phyloP scores from a whole-genome alignment of 2,797 vertebrate species.

The Sebastes taczanowskii region DNA sequence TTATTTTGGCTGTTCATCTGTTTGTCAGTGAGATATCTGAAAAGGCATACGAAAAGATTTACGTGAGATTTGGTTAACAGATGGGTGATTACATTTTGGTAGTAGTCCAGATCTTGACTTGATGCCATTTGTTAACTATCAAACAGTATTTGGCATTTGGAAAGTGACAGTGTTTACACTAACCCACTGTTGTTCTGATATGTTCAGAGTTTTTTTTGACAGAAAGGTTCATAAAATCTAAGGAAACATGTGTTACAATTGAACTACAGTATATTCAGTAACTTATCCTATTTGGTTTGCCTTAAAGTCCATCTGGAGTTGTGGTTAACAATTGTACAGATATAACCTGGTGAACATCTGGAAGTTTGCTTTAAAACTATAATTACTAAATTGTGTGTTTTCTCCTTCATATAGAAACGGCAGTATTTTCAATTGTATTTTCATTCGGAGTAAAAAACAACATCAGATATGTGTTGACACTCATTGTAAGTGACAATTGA shows the following conservation, averaged over 20 bases:
- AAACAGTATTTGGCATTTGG: background rate
- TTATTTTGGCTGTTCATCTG: background rate
- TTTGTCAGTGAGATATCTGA: background rate
- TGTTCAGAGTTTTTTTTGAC: background rate
- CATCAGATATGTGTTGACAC: conserved; percentile 18
- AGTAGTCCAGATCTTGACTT: background rate
- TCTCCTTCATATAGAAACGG: conserved; percentile 31
- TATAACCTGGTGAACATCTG: conserved; percentile 71
- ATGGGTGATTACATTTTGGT: background rate
- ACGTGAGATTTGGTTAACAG: background rate
- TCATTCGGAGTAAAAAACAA: conserved; percentile 7
- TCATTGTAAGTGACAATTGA: conserved; percentile 29
- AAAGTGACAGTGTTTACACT: background rate
- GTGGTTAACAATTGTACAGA: conserved; percentile 61
- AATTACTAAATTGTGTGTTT: conserved; percentile 58
- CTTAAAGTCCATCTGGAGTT: conserved; percentile 61
- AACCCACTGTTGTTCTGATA: background rate
- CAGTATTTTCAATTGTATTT: conserved; percentile 6
- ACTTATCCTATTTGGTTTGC: conserved; percentile 31
- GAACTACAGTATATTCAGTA: conserved; percentile 16
- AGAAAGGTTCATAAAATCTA: background rate
- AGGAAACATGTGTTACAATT: conserved; percentile 26
- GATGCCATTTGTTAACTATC: background rate
- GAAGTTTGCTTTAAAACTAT: conserved; percentile 67
- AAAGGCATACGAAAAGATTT: background rate